Conservation (phyloP, 2,113 vertebrate species). For the Rhombomys opimus region DNA sequence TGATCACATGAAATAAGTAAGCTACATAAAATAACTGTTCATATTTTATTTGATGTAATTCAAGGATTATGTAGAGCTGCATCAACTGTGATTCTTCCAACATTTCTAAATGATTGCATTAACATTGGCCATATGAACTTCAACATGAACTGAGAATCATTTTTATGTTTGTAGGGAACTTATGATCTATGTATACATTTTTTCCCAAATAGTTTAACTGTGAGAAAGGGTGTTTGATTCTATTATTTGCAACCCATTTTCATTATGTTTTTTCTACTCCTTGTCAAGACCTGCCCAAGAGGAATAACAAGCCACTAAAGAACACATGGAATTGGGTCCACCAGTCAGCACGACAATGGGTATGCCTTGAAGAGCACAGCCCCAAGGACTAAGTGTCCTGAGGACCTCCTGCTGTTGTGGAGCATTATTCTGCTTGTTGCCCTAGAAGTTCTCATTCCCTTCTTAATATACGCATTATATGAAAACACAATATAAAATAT, state of each 20-base stretch:
- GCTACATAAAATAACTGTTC: not conserved
- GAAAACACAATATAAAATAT: no score
- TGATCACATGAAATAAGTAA: constrained; percentile 13
- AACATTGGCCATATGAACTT: not conserved
- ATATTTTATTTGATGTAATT: not conserved
- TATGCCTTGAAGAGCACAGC: no score
- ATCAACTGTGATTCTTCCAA: not conserved
- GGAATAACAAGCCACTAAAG: no score
- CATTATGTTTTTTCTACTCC: not conserved
- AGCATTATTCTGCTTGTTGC: no score
- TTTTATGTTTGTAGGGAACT: not conserved
- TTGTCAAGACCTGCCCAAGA: no score
- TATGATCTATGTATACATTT: not conserved
- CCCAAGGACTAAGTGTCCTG: no score
- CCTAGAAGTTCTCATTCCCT: no score
- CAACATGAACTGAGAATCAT: fast-evolving
- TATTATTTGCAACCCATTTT: not conserved
- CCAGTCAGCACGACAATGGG: no score
- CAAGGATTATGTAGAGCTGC: not conserved
- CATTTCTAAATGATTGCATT: not conserved
- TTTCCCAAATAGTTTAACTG: not conserved
- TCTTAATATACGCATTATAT: no score
- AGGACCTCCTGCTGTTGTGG: no score
- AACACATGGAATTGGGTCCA: no score
- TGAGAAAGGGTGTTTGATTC: not conserved